These are phyloP conservation scores for Amazona finschi DNA, from an alignment of 2,797 vertebrate species.

Conservation along the genomic window DNA sequence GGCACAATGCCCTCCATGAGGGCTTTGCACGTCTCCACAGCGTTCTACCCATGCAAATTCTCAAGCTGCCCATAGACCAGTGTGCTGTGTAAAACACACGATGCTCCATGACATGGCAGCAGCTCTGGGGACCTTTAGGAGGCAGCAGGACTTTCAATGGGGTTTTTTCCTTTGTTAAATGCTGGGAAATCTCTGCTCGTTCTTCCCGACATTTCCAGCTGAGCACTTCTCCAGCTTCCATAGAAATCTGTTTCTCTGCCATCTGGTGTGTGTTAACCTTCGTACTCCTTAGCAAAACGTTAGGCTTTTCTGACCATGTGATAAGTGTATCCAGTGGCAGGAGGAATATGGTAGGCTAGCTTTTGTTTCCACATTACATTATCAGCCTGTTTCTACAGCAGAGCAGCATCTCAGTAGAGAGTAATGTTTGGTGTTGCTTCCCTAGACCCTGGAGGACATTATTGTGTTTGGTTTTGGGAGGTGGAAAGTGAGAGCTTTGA, in stretches of 20 bases:
- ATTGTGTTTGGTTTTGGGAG: not conserved
- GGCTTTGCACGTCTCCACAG: not conserved
- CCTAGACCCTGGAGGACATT: not conserved
- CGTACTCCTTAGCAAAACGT: slow-evolving; percentile 73
- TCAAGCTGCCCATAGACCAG: not conserved
- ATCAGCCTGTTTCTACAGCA: not conserved
- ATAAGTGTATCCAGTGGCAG: slow-evolving; percentile 61
- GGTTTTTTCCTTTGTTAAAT: not conserved
- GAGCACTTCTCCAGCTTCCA: not conserved
- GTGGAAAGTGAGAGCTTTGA: not conserved
- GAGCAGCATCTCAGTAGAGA: not conserved
- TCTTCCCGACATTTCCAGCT: not conserved
- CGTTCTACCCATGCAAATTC: rapidly evolving
- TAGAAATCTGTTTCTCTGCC: not conserved
- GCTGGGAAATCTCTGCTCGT: not conserved
- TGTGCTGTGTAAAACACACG: rapidly evolving
- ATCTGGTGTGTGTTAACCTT: slow-evolving; percentile 77
- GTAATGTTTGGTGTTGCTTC: slow-evolving; percentile 6
- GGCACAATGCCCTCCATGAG: not conserved
- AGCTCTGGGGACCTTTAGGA: not conserved
- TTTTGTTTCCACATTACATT: slow-evolving; percentile 16
- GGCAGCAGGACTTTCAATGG: no score
- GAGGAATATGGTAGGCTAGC: slow-evolving; percentile 15
- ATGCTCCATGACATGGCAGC: not conserved
- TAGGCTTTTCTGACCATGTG: slow-evolving; percentile 67